Base-by-base conservation (phyloP, 1,140 invertebrate species). In the Anoplophora glabripennis region DNA sequence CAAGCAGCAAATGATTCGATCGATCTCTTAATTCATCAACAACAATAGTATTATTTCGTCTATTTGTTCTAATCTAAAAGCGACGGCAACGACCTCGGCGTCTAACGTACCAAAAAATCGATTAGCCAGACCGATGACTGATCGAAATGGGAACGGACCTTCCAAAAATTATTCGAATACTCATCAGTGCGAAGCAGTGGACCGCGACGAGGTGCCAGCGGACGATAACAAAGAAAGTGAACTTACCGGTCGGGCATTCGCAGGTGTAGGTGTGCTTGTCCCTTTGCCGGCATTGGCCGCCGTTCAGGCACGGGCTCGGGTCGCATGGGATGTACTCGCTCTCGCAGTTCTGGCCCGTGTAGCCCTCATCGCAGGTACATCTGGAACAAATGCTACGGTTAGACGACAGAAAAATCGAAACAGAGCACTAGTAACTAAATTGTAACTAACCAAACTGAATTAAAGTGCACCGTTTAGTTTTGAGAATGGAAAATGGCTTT, bases 291-390 rank as follows among this genome's bases (percentile, higher is more conserved):
- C 94, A 97, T 17, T 80, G 83, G 60, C 93, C 95, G 44, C 90
- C 93, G 77, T 98, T 95, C 66, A 84, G 77, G 75, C 94, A 96
- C 1, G 93, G 90, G 45, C 88, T 93, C 4, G 93, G 92, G 66
- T 93, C 84, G 76, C 93, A 96, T 1, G 93, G 93, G 57, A 94
- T 86, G 74, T 94, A 95, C 64, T 89, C 86, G 71, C 82, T 90
- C 75, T 95, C 92, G 78, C 93, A 96, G 77, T 94, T 89, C 71
- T 89, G 83, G 10, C 93, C 93, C 1, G 92, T 94, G 74, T 89
- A 96, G 61, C 93, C 93, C 62, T 85, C 86, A 62, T 89, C 82
- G 77, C 94, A 96, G 64, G 90, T 86, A 76, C 94, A 96, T 77
- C 89, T 92, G 79, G 38, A 82, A 83, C 62, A 70, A 73, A 77